Evolutionary conservation across 2,888 invertebrate genomes (phyloP), one percentile per base, ranked within the genome.

Genomic region (Xylota sylvarum): DNA sequence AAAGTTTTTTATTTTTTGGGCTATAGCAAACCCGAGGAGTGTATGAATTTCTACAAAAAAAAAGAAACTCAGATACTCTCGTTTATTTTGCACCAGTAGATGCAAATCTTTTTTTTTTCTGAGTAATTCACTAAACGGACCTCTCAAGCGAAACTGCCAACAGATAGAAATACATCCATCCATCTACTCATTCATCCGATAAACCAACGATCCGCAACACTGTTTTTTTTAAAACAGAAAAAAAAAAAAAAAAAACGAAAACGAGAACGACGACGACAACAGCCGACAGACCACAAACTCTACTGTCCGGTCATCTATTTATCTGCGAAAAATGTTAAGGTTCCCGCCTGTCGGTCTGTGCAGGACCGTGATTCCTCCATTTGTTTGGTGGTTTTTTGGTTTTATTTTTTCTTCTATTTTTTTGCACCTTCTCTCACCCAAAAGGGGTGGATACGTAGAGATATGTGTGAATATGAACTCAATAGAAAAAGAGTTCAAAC

Each of bases 131-230:
- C 80, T 72, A 76, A 85, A 77, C 76, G 81, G 35, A 81, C 17
- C 48, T 79, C 48, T 79, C 79, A 74, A 69, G 79, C 74, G 79
- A 74, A 74, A 69, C 84, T 74, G 14, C 73, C 69, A 74, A 52
- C 79, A 73, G 76, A 80, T 72, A 76, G 80, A 80, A 72, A 58
- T 67, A 80, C 70, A 76, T 72, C 80, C 76, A 85, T 85, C 85
- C 72, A 77, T 85, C 81, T 85, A 62, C 35, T 55, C 85, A 77
- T 85, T 81, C 85, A 81, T 72, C 76, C 85, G 81, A 80, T 77
- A 81, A 85, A 81, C 81, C 85, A 81, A 50, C 81, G 85, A 85
- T 85, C 80, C 85, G 81, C 85, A 85, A 76, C 80, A 76, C 32
- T 74, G 74, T 74, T 35, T 35, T 6, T n/a, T n/a, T n/a, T n/a